Percentiles rank a stretch among this genome's conserved stretches.
phyloP scores from a whole-genome alignment of 2,113 vertebrate genomes.

The Albula glossodonta region DNA sequence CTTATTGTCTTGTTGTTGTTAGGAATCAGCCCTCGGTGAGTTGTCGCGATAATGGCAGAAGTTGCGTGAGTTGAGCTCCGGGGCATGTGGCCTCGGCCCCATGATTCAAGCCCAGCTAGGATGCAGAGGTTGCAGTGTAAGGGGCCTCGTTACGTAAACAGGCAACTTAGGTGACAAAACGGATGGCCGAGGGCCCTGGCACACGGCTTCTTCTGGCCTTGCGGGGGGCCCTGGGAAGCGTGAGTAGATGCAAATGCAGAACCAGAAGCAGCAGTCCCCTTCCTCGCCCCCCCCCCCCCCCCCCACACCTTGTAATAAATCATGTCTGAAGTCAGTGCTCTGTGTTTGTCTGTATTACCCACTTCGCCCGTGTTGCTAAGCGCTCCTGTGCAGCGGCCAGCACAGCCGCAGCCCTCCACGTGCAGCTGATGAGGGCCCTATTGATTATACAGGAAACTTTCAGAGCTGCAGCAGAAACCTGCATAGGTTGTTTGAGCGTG shows the following conservation, averaged over 20 bases:
- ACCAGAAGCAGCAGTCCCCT: neutral
- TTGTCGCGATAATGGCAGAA: neutral
- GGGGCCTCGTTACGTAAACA: neutral
- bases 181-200: neutral
- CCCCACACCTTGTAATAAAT: neutral
- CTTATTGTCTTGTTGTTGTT: neutral
- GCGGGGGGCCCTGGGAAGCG: neutral
- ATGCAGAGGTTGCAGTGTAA: neutral
- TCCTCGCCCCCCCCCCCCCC: no score
- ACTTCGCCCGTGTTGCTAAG: neutral
- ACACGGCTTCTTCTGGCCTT: neutral
- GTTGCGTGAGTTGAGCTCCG: neutral
- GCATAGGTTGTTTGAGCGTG: neutral
- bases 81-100: no score
- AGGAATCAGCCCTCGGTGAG: neutral
- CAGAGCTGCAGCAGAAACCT: neutral
- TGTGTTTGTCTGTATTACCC: neutral
- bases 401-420: neutral
- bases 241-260: neutral
- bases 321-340: neutral
- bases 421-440: neutral
- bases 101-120: neutral
- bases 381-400: neutral
- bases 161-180: neutral
- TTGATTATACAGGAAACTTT: neutral